Evolutionary conservation across 2,113 vertebrate species (phyloP), one percentile per base, ranked within the genome.

Genomic region (Lophura nycthemera): DNA sequence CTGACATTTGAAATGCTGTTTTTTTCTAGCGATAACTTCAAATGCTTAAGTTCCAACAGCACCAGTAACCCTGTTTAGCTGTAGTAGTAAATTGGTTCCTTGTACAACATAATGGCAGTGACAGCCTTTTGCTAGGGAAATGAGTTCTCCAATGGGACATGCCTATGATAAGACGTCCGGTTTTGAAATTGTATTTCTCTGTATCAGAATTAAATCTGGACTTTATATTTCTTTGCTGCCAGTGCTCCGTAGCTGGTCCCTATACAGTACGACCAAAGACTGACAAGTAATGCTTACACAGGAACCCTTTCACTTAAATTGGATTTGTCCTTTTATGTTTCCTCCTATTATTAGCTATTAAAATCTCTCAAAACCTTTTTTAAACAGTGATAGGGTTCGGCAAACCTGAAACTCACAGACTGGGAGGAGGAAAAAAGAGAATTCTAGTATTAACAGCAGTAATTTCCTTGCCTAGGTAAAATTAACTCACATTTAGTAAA

Each of bases 191-290:
- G 99, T 99, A 99, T 99, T 99, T 99, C 99, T 99, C 98, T 98
- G 97, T 99, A 99, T 99, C 99, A 97, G 99, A 99, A 99, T 99
- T 99, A 99, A 99, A 99, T 99, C 99, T 99, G 98, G 98, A 99
- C 99, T 99, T 99, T 99, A 99, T 99, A 99, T 99, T 99, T 99
- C 98, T 99, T 98, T 97, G 97, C 98, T 98, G 98, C 98, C 98
- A 97, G 97, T 97, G 98, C 98, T 98, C 97, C 87, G 98, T 97
- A 98, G 98, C 98, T 95, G 97, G 98, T 98, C 97, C 93, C 98
- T 98, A 96, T 98, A 98, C 98, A 98, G 98, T 98, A 98, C 98
- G 98, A 99, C 98, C 98, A 98, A 88, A 96, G 98, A 98, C 98
- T 99, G 98, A 99, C 99, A 99, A 98, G 98, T 98, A 97, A 97